phyloP scores from a whole-genome alignment of 2,113 vertebrate genomes.

The Cavia aperea region DNA sequence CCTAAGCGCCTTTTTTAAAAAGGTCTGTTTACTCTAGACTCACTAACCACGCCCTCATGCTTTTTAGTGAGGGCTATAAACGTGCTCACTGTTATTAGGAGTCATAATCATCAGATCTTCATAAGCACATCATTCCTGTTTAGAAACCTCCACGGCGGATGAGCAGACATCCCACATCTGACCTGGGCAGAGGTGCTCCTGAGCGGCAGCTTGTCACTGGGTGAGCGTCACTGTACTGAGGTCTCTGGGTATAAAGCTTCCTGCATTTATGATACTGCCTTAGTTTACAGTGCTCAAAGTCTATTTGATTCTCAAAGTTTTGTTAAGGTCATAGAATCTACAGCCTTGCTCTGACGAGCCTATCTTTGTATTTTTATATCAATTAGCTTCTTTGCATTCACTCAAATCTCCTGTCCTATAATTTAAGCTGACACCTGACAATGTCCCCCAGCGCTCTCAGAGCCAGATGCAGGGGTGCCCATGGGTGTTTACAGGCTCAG shows the following conservation, averaged over 20 bases:
- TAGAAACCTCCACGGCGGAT: neutral
- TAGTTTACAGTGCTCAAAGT: neutral
- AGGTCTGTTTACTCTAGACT: neutral
- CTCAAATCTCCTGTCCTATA: neutral
- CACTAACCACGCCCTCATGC: neutral
- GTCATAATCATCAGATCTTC: constrained; percentile 16
- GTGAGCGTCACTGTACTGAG: neutral
- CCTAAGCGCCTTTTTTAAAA: neutral
- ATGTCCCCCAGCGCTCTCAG: neutral
- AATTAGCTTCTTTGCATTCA: neutral
- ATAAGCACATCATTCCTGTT: neutral
- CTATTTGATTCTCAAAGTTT: neutral
- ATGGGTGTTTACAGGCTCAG: neutral
- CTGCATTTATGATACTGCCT: neutral
- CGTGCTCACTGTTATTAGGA: neutral
- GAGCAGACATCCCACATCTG: neutral
- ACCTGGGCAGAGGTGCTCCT: neutral
- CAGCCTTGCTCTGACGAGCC: neutral
- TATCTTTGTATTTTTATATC: neutral
- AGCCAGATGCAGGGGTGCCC: neutral
- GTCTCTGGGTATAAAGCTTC: neutral
- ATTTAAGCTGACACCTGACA: neutral
- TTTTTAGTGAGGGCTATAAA: neutral
- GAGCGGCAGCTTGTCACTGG: neutral
- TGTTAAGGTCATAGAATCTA: neutral